phyloP scores from a whole-genome alignment of 2,888 invertebrate species.

The Argyresthia goedartella region DNA sequence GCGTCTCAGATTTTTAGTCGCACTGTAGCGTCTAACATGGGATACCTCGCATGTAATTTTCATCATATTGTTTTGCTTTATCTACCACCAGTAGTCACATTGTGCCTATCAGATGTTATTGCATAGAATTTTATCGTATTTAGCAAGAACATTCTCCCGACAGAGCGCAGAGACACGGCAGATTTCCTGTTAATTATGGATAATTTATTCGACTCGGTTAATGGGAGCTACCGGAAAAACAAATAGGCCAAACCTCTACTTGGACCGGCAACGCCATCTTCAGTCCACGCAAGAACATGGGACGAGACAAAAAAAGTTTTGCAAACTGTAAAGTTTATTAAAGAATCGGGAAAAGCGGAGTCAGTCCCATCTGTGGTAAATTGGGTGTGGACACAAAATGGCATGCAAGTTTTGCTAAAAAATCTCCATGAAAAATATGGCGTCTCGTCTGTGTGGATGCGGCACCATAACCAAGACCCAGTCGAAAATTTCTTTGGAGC shows the following conservation, averaged over 20 bases:
- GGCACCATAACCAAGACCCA: conserved; percentile 19
- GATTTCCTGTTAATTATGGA: background rate
- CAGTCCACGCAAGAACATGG: background rate
- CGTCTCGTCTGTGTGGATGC: conserved; percentile 17
- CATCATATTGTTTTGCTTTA: background rate
- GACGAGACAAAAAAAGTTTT: background rate
- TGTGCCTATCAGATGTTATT: background rate
- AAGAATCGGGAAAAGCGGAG: background rate
- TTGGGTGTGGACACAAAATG: conserved; percentile 10
- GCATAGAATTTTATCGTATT: too few species aligned
- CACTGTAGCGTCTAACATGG: conserved; percentile 5
- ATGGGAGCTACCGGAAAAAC: background rate
- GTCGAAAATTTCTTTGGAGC: conserved; percentile 18
- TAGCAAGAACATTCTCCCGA: background rate
- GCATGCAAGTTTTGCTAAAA: conserved; percentile 6
- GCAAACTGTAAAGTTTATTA: conserved; percentile 13
- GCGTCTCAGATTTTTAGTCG: conserved; percentile 10
- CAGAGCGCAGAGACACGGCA: background rate
- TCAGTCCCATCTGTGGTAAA: conserved; percentile 13
- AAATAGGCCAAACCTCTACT: background rate
- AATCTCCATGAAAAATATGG: conserved; percentile 7
- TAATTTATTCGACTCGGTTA: background rate
- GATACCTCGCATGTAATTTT: conserved; percentile 1
- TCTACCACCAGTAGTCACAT: background rate
- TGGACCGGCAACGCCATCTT: background rate